Conservation (phyloP, 2,888 invertebrate genomes). For the Andrena dorsata region DNA sequence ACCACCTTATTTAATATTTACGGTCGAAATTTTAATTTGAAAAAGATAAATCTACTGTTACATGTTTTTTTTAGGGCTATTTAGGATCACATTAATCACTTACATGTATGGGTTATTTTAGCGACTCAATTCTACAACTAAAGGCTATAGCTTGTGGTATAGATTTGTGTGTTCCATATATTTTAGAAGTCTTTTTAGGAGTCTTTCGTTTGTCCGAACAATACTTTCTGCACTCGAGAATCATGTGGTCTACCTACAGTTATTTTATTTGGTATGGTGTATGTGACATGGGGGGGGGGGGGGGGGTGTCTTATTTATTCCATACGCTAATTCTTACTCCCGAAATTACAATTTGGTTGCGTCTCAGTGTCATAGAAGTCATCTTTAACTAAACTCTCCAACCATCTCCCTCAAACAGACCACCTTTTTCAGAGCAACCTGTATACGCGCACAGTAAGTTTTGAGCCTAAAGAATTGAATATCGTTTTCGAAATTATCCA, state of each 20-base stretch:
- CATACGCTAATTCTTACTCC: background rate
- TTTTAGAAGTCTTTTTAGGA: background rate
- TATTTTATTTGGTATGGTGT: background rate
- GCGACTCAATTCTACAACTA: background rate
- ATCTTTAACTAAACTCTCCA: background rate
- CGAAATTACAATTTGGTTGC: background rate
- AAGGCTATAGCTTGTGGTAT: background rate
- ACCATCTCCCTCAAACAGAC: no score
- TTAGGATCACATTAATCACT: background rate
- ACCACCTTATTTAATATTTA: no score
- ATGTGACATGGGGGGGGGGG: background rate
- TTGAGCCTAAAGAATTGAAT: no score
- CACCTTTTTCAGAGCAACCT: no score
- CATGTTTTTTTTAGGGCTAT: no score
- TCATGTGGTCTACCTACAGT: background rate
- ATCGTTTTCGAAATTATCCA: background rate
- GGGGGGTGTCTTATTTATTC: no score
- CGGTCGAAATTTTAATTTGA: no score
- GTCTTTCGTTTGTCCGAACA: background rate
- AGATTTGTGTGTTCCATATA: background rate
- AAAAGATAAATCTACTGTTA: no score
- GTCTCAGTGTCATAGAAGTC: background rate
- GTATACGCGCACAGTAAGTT: no score
- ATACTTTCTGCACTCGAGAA: background rate
- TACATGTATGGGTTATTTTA: background rate